phyloP scores from a whole-genome alignment of 2,888 invertebrate genomes.

The Papilio protenor region DNA sequence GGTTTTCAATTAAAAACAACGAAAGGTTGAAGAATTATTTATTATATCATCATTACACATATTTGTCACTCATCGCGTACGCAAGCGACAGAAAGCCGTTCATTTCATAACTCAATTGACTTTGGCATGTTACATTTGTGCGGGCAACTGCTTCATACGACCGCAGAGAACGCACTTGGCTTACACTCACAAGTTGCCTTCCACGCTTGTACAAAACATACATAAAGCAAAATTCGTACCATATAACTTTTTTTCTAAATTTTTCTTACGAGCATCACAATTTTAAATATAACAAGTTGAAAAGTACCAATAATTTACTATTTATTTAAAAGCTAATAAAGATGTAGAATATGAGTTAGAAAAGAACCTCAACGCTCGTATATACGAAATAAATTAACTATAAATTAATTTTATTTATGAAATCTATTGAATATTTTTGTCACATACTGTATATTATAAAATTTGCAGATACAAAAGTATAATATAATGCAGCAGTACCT shows the following conservation, averaged over 20 bases:
- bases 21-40: conserved; percentile 79
- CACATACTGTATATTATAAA: conserved; percentile 47
- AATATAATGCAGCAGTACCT: background rate
- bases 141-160: conserved; percentile 51
- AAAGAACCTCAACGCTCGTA: conserved; percentile 34
- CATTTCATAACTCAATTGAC: conserved; percentile 83
- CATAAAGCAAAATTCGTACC: background rate
- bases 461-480: conserved; percentile 44
- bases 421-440: conserved; percentile 43
- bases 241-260: conserved; percentile 14
- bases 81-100: conserved; percentile 82
- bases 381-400: conserved; percentile 11
- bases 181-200: conserved; percentile 18
- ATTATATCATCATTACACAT: conserved; percentile 79
- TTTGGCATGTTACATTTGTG: conserved; percentile 83
- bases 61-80: conserved; percentile 81
- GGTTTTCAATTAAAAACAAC: conserved; percentile 38
- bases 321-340: conserved; percentile 11
- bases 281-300: conserved; percentile 22
- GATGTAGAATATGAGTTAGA: background rate
- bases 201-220: conserved; percentile 26
- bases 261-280: conserved; percentile 40
- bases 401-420: conserved; percentile 9
- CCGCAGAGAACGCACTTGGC: background rate
- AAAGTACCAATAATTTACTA: background rate